A percentile compares a stretch with the other conserved stretches of the same genome.
phyloP scores from a whole-genome alignment of 2,113 vertebrate species.

The Clarias macrocephalus region DNA sequence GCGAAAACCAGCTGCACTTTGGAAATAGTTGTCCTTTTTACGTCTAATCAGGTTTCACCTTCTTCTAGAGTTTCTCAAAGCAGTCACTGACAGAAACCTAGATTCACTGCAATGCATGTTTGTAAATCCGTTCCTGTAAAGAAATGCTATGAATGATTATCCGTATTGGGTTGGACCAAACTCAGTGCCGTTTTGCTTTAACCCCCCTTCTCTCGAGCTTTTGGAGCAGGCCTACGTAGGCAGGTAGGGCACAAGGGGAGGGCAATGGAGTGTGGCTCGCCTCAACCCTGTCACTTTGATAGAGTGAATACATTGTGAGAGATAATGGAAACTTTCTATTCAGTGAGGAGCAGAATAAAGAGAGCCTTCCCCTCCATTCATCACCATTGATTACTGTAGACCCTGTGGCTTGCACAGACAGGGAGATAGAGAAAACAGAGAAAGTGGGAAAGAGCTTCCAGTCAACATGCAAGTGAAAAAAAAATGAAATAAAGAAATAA shows the following conservation, averaged over 20 bases:
- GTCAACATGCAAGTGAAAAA: slow-evolving; percentile 15
- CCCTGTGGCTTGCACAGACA: slow-evolving; percentile 72
- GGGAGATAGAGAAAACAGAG: slow-evolving; percentile 14
- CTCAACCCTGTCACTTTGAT: slow-evolving; percentile 92
- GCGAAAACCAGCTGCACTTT: not conserved
- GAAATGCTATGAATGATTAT: not conserved
- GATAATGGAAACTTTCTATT: slow-evolving; percentile 98
- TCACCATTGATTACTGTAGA: slow-evolving; percentile 87
- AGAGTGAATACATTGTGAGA: slow-evolving; percentile 92
- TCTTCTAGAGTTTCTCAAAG: not conserved
- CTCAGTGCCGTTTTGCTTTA: slow-evolving; percentile 58
- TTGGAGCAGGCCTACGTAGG: slow-evolving; percentile 68
- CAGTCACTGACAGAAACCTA: not conserved
- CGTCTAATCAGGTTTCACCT: not conserved
- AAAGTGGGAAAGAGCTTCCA: not conserved
- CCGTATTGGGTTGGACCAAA: not conserved
- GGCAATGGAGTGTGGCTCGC: slow-evolving; percentile 81
- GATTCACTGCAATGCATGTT: not conserved
- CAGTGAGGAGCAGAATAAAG: slow-evolving; percentile 85
- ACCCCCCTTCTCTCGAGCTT: slow-evolving; percentile 33
- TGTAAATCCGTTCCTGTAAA: not conserved
- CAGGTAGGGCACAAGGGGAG: slow-evolving; percentile 69
- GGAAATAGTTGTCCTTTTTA: not conserved
- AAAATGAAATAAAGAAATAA: slow-evolving; percentile 4
- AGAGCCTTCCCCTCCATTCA: slow-evolving; percentile 87